A percentile compares a stretch with the other conserved stretches of the same genome.
phyloP scores from a whole-genome alignment of 1,140 invertebrate genomes.

The Pseudomyrmex cubaensis region DNA sequence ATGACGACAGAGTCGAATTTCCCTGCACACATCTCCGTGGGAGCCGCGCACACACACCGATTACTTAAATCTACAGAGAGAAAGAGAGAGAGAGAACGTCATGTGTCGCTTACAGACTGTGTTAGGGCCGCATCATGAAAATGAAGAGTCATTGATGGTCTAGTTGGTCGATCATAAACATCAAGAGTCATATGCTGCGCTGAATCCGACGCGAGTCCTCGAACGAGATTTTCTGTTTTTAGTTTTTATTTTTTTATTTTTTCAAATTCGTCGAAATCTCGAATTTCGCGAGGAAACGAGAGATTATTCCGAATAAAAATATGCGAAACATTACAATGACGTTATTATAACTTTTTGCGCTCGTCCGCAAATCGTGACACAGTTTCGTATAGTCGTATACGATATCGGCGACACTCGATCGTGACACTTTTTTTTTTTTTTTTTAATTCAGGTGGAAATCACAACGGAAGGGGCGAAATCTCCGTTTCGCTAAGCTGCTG shows the following conservation, averaged over 20 bases:
- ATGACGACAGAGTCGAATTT: constrained; percentile 42
- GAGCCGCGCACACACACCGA: constrained; percentile 24
- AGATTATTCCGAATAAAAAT: neutral
- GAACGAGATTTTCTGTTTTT: neutral
- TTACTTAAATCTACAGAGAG: constrained; percentile 44
- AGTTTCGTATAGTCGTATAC: neutral
- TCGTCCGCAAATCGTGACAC: constrained; percentile 2
- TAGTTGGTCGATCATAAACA: constrained; percentile 6
- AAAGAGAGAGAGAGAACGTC: neutral
- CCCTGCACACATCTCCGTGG: constrained; percentile 12
- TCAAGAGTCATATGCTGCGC: neutral
- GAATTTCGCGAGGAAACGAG: neutral
- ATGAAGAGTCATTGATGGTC: constrained; percentile 50
- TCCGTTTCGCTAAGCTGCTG: constrained; percentile 23
- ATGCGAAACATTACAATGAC: neutral
- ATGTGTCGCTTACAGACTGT: constrained; percentile 32
- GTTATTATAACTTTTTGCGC: neutral
- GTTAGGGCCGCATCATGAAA: constrained; percentile 46
- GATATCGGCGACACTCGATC: constrained; percentile 37
- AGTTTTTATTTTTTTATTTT: no score
- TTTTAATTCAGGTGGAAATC: constrained; percentile 22
- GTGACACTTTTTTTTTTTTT: no score
- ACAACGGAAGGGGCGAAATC: neutral
- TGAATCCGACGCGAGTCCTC: neutral
- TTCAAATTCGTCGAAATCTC: neutral